A percentile compares a stretch with the other conserved stretches of the same genome.
Conservation (phyloP, 2,797 vertebrate species). For the Lindbergichthys nudifrons region DNA sequence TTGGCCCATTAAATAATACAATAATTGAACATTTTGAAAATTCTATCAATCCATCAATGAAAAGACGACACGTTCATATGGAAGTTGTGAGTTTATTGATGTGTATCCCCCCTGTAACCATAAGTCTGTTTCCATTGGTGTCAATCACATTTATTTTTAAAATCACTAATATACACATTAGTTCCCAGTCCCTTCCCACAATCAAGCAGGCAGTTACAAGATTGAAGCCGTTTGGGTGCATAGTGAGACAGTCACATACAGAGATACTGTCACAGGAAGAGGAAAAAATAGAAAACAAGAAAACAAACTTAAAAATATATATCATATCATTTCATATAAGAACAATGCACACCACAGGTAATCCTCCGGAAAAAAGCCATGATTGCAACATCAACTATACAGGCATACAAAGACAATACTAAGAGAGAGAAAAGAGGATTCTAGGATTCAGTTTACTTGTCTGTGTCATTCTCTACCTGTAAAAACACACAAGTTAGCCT, state of each 20-base stretch:
- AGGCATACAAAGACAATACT: conserved; percentile 91
- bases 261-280: conserved; percentile 88
- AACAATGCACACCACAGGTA: conserved; percentile 91
- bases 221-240: conserved; percentile 93
- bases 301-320: conserved; percentile 85
- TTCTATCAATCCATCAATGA: background rate
- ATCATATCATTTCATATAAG: conserved; percentile 84
- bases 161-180: conserved; percentile 81
- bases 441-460: conserved; percentile 67
- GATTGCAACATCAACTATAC: conserved; percentile 92
- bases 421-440: conserved; percentile 64
- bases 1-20: too few relatives aligned
- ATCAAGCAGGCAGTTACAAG: conserved; percentile 93
- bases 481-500: conserved; percentile 73
- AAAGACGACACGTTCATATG: conserved; percentile 71
- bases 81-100: conserved; percentile 99
- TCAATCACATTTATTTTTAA: conserved; percentile 65
- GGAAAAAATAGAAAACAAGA: conserved; percentile 82
- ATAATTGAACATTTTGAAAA: too few relatives aligned
- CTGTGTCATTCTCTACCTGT: conserved; percentile 71
- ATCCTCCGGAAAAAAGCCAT: conserved; percentile 89
- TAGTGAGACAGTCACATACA: conserved; percentile 92
- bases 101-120: conserved; percentile 87
- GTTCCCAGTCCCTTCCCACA: conserved; percentile 76
- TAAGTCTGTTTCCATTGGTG: conserved; percentile 78